Evolutionary conservation across 2,888 invertebrate species (phyloP).

Genomic region (Drepanosiphum platanoidis): DNA sequence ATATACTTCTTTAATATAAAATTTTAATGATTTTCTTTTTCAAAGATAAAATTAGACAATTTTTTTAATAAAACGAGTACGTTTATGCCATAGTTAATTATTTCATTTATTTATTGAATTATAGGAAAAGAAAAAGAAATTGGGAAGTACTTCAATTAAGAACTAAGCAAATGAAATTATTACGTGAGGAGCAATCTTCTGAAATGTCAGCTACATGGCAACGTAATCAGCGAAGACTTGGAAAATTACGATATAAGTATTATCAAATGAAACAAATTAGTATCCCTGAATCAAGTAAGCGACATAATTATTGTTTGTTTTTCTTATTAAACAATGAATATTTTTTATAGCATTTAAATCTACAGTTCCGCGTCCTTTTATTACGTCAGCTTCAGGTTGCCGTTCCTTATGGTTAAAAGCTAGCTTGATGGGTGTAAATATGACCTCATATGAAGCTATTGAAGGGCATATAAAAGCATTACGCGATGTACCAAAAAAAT

Average conservation of each 20-base stretch:
- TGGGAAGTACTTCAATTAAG: conserved; percentile 85
- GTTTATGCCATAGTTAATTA: background rate
- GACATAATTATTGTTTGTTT: background rate
- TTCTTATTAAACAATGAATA: background rate
- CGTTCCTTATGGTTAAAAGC: conserved; percentile 84
- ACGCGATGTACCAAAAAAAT: conserved; percentile 88
- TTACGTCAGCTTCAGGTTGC: conserved; percentile 90
- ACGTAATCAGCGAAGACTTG: conserved; percentile 82
- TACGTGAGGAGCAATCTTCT: conserved; percentile 73
- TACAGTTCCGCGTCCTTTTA: conserved; percentile 90
- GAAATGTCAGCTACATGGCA: conserved; percentile 74
- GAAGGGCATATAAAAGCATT: conserved; percentile 84
- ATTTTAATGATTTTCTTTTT: too few relatives aligned
- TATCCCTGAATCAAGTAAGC: conserved; percentile 60
- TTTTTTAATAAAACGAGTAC: background rate
- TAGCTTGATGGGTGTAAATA: conserved; percentile 89
- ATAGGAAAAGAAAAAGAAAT: conserved; percentile 65
- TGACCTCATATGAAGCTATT: conserved; percentile 81
- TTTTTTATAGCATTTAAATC: conserved; percentile 82
- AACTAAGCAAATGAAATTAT: conserved; percentile 70
- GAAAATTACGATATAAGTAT: conserved; percentile 75
- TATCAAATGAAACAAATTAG: conserved; percentile 62
- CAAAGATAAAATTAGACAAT: background rate
- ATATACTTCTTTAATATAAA: background rate
- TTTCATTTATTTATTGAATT: conserved; percentile 50